Percentiles rank a stretch among this genome's conserved stretches.
Evolutionary conservation across 2,888 invertebrate species (phyloP).

Genomic region (Balanococcus diminutus): DNA sequence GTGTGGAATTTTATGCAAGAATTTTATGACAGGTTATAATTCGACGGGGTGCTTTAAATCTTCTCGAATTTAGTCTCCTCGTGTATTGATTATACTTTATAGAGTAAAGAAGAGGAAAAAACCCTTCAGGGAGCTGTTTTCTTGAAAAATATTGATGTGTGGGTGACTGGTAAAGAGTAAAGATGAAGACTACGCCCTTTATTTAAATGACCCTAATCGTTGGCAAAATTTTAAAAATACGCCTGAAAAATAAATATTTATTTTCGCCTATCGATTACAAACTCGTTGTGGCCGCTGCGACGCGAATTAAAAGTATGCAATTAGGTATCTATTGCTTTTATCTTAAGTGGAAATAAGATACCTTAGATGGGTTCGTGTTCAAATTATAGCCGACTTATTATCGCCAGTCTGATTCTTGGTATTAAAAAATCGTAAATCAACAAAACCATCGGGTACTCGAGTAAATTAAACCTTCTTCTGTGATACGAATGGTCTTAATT

Average conservation of each 20-base stretch:
- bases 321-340: slow-evolving; percentile 15
- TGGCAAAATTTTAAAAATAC: neutral
- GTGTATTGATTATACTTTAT: neutral
- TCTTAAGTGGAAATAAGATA: slow-evolving; percentile 35
- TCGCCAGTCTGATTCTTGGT: neutral
- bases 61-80: slow-evolving; percentile 18
- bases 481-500: neutral
- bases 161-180: neutral
- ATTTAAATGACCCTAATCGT: slow-evolving; percentile 28
- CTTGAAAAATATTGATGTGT: neutral
- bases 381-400: neutral
- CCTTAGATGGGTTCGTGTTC: neutral
- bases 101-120: neutral
- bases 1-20: slow-evolving; percentile 8
- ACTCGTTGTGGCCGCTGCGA: neutral
- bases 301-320: neutral
- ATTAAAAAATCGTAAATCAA: slow-evolving; percentile 16
- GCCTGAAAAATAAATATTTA: slow-evolving; percentile 9
- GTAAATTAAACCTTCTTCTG: neutral
- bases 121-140: neutral
- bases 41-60: slow-evolving; percentile 15
- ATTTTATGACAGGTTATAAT: slow-evolving; percentile 10
- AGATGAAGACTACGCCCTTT: slow-evolving; percentile 2
- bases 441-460: neutral
- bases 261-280: slow-evolving; percentile 4